Percentiles rank a stretch among this genome's conserved stretches.
Evolutionary conservation across 2,888 invertebrate genomes (phyloP).

Genomic region (Trachelus troglodyta): DNA sequence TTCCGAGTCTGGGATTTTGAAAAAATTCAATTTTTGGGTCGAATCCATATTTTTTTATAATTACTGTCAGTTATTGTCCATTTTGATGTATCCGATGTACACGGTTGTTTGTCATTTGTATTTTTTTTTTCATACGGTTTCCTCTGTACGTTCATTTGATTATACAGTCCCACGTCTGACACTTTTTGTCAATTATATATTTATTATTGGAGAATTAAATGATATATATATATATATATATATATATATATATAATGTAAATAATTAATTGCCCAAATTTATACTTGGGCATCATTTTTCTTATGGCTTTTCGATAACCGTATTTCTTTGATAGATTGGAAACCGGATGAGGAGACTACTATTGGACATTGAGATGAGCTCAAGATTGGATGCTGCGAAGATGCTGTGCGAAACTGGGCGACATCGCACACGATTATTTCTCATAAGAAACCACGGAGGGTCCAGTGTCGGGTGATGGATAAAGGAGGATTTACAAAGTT

Average conservation of each 20-base stretch:
- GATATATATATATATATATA: conserved; percentile 5
- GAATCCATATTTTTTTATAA: background rate
- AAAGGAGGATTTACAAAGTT: background rate
- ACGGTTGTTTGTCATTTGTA: background rate
- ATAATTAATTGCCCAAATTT: conserved; percentile 36
- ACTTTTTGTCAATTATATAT: background rate
- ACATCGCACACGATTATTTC: background rate
- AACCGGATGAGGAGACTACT: conserved; percentile 48
- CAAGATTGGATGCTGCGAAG: conserved; percentile 22
- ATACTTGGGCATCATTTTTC: background rate
- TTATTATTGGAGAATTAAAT: background rate
- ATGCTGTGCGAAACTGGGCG: background rate
- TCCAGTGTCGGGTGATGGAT: background rate
- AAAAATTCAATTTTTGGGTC: background rate
- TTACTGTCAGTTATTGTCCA: background rate
- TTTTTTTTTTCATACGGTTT: too few species aligned
- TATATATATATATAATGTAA: conserved; percentile 18
- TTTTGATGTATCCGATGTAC: background rate
- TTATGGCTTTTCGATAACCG: background rate
- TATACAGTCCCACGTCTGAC: background rate
- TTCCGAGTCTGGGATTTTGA: background rate
- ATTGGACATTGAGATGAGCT: conserved; percentile 54
- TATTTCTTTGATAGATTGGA: conserved; percentile 56
- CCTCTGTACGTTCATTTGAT: background rate
- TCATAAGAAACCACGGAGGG: background rate